Conservation (phyloP, 2,797 vertebrate species). For the Mionectes olivaceus region DNA sequence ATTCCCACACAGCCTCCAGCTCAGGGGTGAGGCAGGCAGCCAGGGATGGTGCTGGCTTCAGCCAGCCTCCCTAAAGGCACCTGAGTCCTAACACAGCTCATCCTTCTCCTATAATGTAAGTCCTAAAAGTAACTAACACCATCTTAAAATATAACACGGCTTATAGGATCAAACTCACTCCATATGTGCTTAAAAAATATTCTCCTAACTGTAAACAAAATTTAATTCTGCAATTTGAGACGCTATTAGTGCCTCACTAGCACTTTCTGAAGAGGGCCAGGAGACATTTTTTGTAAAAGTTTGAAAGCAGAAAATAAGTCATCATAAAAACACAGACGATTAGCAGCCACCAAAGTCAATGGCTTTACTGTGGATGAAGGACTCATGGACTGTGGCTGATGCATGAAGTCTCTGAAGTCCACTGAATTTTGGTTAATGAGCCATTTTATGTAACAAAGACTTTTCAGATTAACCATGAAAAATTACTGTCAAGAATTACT, state of each 20-base stretch:
- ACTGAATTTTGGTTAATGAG: conserved; percentile 36
- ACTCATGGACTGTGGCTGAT: not conserved
- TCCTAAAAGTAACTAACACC: accelerated
- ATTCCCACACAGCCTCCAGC: not conserved
- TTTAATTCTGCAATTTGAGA: not conserved
- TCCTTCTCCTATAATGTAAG: not conserved
- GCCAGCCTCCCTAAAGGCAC: not conserved
- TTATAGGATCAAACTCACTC: not conserved
- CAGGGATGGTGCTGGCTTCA: not conserved
- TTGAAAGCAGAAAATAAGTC: not conserved
- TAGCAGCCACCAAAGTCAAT: not conserved
- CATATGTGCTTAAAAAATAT: not conserved
- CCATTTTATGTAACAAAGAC: conserved; percentile 61
- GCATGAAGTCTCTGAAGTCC: conserved; percentile 9
- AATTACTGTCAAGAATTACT: conserved; percentile 71
- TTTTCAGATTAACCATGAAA: conserved; percentile 67
- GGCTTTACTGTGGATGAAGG: not conserved
- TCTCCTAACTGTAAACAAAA: not conserved
- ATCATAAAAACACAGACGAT: not conserved
- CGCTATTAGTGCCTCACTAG: not conserved
- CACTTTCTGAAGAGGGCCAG: not conserved
- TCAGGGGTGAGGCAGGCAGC: not conserved
- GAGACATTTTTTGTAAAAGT: not conserved
- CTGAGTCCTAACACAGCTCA: accelerated
- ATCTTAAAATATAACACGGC: not conserved